Base-by-base conservation (phyloP, 2,113 vertebrate genomes). In the Puffinus mauretanicus region DNA sequence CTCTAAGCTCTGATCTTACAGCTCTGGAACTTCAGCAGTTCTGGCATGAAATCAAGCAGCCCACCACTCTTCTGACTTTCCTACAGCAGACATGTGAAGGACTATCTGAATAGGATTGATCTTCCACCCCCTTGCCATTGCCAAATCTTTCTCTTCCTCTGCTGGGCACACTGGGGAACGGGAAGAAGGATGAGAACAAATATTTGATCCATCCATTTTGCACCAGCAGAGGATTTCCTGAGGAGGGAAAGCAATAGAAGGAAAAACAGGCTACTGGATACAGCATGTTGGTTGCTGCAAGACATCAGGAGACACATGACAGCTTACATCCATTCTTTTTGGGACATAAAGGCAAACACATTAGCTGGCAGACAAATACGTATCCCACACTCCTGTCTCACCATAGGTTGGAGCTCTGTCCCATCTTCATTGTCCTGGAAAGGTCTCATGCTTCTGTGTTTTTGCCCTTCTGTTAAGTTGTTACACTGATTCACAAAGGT, bases 351-450 rank as follows among this genome's bases (percentile, higher is more conserved):
- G 47, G 27, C 73, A 84, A 94, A 62, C 54, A 46, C 46, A 30
- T 55, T 9, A 71, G 46, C 58, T 70, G 36, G 34, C 21, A 71
- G 36, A 29, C 13, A 83, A 67, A 67, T 29, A 29, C n/a, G 46
- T 22, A 52, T 70, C 38, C 61, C 76, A 79, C 17, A 30, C 11
- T 58, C 40, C 78, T 85, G 64, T 93, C 97, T 97, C 86, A 97
- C 97, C 69, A 97, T 80, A 58, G 95, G 95, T 16, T 72, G 97
- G 14, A 98, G 98, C 84, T 98, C 98, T 95, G 96, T 98, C 32
- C 97, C 98, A 25, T 98, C 97, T 64, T 97, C 97, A 29, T 54
- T 96, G 73, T 96, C 96, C 76, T 80, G 92, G 47, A 90, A 32
- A 18, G 94, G 62, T 60, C 71, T 77, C 58, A 49, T 42, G 57